These are phyloP conservation scores for Cirrhinus molitorella DNA, from an alignment of 2,797 vertebrate genomes.

Conservation along the genomic window DNA sequence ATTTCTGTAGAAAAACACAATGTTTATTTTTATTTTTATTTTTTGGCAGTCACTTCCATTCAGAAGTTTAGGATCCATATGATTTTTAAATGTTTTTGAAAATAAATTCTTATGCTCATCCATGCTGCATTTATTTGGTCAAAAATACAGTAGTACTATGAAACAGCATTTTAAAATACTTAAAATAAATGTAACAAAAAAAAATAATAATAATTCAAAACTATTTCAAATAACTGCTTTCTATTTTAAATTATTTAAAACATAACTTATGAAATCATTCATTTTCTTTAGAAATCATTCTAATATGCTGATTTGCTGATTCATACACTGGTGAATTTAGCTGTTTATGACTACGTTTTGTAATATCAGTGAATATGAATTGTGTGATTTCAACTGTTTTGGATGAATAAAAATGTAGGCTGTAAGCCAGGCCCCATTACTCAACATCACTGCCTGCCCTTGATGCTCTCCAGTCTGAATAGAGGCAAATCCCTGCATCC, in stretches of 20 bases:
- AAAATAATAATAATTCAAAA: no score
- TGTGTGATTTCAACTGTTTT: not conserved
- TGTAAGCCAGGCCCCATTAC: not conserved
- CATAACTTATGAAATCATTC: no score
- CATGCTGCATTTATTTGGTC: not conserved
- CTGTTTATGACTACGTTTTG: not conserved
- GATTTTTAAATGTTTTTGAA: not conserved
- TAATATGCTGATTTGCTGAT: not conserved
- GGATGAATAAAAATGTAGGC: not conserved
- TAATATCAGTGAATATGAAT: not conserved
- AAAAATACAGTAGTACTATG: not conserved
- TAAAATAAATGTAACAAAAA: no score
- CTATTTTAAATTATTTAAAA: no score
- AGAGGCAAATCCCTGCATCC: slow-evolving; percentile 18
- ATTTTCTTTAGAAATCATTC: no score
- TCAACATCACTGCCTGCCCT: slow-evolving; percentile 7
- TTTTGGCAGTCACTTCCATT: no score
- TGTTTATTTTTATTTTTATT: not conserved
- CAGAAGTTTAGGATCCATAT: not conserved
- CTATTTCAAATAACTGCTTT: no score
- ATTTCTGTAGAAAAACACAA: not conserved
- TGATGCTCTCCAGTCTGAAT: not conserved
- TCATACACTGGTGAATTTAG: not conserved
- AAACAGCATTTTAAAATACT: not conserved
- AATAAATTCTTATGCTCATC: not conserved